Evolutionary conservation across 2,888 invertebrate genomes (phyloP), one percentile per base, ranked within the genome.

Genomic region (Deilephila porcellus): DNA sequence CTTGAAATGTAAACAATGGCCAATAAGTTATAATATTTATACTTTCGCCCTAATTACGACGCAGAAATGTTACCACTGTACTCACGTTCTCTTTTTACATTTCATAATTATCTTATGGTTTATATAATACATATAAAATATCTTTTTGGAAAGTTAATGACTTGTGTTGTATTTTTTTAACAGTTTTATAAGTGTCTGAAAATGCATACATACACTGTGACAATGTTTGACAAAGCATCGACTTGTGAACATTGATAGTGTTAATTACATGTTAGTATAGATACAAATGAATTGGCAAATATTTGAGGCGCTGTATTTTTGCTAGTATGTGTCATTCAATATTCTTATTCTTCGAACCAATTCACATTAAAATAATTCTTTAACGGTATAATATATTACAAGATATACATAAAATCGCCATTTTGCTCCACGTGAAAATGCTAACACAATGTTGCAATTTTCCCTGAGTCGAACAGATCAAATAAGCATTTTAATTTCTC

Each of bases 401-500:
- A 52, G 25, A 25, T 45, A 4, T 45, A 5, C 20, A 14, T 11
- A 20, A 45, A 67, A 67, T 25, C 25, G 25, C 6, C 25, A 52
- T 52, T 25, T 52, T 20, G 20, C 11, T 67, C 45, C 1, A 67
- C 25, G 45, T 67, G 67, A 52, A 67, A 67, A 67, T 45, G 25
- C 45, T 67, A 52, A 45, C 64, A 64, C 25, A 52, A 25, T 25
- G 25, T 67, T 25, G 67, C 67, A 45, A 67, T 67, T 67, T 52
- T 67, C 67, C 67, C 2, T 29, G 25, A 52, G 67, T 52, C 7
- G 25, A 67, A 7, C 25, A 45, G 25, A 52, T 67, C 34, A 25
- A 67, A 67, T 67, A 67, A 67, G 52, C 67, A 71, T 71, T 56
- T 59, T 56, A 71, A 25, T 56, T 19, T 29, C 70, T 34, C 32